These are phyloP conservation scores for Heliconius ismenius DNA, from an alignment of 2,888 invertebrate species.

Conservation along the genomic window DNA sequence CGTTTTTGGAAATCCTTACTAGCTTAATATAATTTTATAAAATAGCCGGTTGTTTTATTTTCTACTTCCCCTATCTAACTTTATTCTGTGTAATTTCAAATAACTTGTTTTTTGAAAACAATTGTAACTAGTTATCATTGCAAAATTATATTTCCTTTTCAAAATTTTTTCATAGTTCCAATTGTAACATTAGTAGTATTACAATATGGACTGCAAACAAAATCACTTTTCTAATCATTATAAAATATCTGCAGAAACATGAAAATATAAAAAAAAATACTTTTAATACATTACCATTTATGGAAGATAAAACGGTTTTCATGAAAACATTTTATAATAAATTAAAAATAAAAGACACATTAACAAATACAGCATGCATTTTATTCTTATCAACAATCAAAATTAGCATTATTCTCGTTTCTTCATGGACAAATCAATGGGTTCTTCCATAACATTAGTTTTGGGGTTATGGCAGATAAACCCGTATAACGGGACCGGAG, in stretches of 20 bases:
- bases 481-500: slow-evolving; percentile 60
- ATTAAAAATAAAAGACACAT: not conserved
- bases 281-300: too few species aligned
- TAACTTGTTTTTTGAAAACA: too few species aligned
- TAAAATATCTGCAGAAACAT: too few species aligned
- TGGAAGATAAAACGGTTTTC: not conserved
- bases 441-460: slow-evolving; percentile 46
- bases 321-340: not conserved
- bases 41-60: slow-evolving; percentile 15
- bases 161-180: too few species aligned
- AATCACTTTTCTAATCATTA: too few species aligned
- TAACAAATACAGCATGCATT: slow-evolving; percentile 21
- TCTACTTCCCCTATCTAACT: not conserved
- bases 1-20: slow-evolving; percentile 27
- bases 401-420: slow-evolving; percentile 41
- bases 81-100: too few species aligned
- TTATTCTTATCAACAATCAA: slow-evolving; percentile 27
- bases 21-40: slow-evolving; percentile 32
- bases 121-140: too few species aligned
- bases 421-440: slow-evolving; percentile 64
- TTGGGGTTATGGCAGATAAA: slow-evolving; percentile 56
- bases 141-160: too few species aligned
- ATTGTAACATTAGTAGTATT: too few species aligned
- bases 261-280: too few species aligned
- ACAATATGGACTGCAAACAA: too few species aligned